These are phyloP conservation scores for Pangasius djambal DNA, from an alignment of 2,797 vertebrate genomes.

Conservation along the genomic window DNA sequence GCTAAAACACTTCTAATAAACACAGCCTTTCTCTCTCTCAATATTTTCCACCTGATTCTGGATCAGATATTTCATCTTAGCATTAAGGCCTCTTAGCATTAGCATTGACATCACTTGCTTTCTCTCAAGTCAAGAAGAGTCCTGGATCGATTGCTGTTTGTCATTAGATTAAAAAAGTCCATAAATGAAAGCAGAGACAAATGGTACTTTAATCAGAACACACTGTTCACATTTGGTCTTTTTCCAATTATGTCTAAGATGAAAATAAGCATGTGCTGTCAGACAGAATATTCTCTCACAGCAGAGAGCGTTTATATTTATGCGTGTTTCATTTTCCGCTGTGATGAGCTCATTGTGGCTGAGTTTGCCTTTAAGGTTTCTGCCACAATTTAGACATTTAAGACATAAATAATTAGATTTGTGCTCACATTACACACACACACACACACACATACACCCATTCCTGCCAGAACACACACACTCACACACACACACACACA, in stretches of 20 bases:
- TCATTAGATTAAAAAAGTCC: not conserved
- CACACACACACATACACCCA: not conserved
- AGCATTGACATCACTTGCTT: not conserved
- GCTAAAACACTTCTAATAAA: not conserved
- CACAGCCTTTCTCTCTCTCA: not conserved
- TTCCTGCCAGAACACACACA: not conserved
- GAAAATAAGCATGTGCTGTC: not conserved
- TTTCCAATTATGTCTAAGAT: conserved; percentile 10
- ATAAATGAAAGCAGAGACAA: conserved; percentile 29
- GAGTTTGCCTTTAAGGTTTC: not conserved
- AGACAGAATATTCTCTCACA: not conserved
- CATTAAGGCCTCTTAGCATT: not conserved
- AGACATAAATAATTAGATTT: conserved; percentile 6
- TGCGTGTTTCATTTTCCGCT: not conserved
- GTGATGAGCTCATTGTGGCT: not conserved
- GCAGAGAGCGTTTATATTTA: not conserved
- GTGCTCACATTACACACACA: not conserved
- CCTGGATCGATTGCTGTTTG: not conserved
- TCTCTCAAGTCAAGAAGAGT: not conserved
- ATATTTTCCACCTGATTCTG: not conserved
- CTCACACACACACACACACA: not conserved
- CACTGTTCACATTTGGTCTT: conserved; percentile 2
- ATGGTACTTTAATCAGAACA: conserved; percentile 16
- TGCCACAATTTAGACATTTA: not conserved
- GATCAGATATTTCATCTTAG: not conserved